A percentile compares a stretch with the other conserved stretches of the same genome.
These are phyloP conservation scores for Pogona vitticeps DNA, from an alignment of 2,113 vertebrate genomes.

Conservation along the genomic window DNA sequence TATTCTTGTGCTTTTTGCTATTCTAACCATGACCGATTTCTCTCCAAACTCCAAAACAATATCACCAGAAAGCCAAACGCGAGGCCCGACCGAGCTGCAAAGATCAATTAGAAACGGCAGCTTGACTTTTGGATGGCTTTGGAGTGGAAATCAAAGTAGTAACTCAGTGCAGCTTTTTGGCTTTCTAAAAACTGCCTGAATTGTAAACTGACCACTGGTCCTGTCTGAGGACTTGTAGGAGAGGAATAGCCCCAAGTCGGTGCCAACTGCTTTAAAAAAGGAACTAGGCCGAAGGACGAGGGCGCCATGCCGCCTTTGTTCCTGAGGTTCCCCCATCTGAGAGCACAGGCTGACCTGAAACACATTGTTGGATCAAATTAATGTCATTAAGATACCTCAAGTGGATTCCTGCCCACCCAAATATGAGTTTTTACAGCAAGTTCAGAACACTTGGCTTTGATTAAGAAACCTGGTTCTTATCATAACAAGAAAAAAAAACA, in stretches of 20 bases:
- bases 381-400: slow-evolving; percentile 71
- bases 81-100: neutral
- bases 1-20: slow-evolving; percentile 32
- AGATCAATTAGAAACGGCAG: neutral
- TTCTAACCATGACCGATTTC: slow-evolving; percentile 29
- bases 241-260: slow-evolving; percentile 48
- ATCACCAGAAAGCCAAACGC: neutral
- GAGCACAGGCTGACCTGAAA: slow-evolving; percentile 64
- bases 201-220: slow-evolving; percentile 27
- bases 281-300: slow-evolving; percentile 37
- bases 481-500: slow-evolving; percentile 63
- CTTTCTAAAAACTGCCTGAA: slow-evolving; percentile 25
- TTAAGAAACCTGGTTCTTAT: slow-evolving; percentile 75
- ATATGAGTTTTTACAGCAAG: slow-evolving; percentile 66
- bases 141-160: slow-evolving; percentile 41
- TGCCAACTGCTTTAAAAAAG: slow-evolving; percentile 67
- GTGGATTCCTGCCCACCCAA: slow-evolving; percentile 60
- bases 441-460: slow-evolving; percentile 74
- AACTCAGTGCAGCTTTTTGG: slow-evolving; percentile 44
- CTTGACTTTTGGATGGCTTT: slow-evolving; percentile 13
- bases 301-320: slow-evolving; percentile 30
- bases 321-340: slow-evolving; percentile 55
- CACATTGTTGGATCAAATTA: slow-evolving; percentile 68
- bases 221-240: slow-evolving; percentile 55
- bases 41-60: neutral